Evolutionary conservation across 2,888 invertebrate species (phyloP), one percentile per base, ranked within the genome.

Genomic region (Platypus cylindrus): DNA sequence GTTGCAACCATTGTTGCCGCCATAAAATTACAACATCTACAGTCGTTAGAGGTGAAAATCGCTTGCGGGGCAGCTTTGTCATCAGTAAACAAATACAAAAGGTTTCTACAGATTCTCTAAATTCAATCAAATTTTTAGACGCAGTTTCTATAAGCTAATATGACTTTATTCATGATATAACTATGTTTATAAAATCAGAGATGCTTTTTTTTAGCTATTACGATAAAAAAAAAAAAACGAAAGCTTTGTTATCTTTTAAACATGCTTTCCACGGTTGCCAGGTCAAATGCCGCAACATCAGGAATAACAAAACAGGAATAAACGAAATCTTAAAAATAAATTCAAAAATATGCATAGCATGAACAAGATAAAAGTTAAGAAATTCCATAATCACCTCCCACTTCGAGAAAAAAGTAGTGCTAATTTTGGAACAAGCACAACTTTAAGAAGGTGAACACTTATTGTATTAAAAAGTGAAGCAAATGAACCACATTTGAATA

Each of bases 71-170:
- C 34, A 53, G 52, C 60, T 53, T 51, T 48, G 51, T 65, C 63
- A 64, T 65, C 63, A 64, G 70, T 71, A 71, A 71, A 71, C 71
- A 71, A 71, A 70, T 69, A 68, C 53, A 52, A 50, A 54, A 54
- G 48, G 48, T 49, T 50, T 48, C 48, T 46, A 45, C 45, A 45
- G 47, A 47, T 47, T 51, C 47, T 52, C 48, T n/a, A n/a, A n/a
- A n/a, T n/a, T n/a, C n/a, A n/a, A n/a, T n/a, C n/a, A n/a, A n/a
- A n/a, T n/a, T n/a, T n/a, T n/a, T n/a, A n/a, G n/a, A n/a, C n/a
- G n/a, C n/a, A n/a, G n/a, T n/a, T n/a, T n/a, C n/a, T n/a, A n/a
- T n/a, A n/a, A n/a, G n/a, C n/a, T n/a, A n/a, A 37, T 32, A 16
- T 30, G 17, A 18, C 22, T 33, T 27, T 30, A 31, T 3, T 29